These are phyloP conservation scores for Megalops cyprinoides DNA, from an alignment of 2,797 vertebrate genomes.

Conservation along the genomic window DNA sequence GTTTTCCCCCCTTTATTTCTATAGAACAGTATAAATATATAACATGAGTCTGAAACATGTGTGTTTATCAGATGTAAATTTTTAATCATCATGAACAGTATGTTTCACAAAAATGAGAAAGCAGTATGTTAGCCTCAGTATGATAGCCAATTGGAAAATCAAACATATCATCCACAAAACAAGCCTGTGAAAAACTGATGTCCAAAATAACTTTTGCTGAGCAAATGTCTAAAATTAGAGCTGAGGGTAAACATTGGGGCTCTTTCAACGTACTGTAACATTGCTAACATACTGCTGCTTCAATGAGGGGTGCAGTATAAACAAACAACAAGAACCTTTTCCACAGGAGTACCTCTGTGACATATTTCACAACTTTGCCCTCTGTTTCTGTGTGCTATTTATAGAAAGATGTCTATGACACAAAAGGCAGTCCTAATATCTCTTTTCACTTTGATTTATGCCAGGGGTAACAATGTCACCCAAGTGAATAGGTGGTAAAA, in stretches of 20 bases:
- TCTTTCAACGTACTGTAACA: neutral
- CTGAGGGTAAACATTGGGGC: constrained; percentile 28
- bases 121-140: too few relatives aligned
- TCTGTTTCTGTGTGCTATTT: constrained; percentile 20
- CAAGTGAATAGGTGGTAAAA: too few relatives aligned
- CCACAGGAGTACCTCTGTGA: constrained; percentile 8
- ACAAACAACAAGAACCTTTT: constrained; percentile 29
- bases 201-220: constrained; percentile 23
- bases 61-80: neutral
- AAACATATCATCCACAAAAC: neutral
- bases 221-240: constrained; percentile 30
- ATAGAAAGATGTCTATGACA: too few relatives aligned
- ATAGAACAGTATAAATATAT: neutral
- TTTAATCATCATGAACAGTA: neutral
- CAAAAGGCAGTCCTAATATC: constrained; percentile 4
- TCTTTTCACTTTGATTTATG: constrained; percentile 15
- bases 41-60: neutral
- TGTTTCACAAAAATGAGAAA: neutral
- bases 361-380: constrained; percentile 25
- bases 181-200: neutral
- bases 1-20: neutral
- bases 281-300: constrained; percentile 25
- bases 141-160: neutral
- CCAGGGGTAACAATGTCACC: neutral
- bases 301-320: constrained; percentile 15